Evolutionary conservation across 2,113 vertebrate genomes (phyloP), one percentile per base, ranked within the genome.

Genomic region (Passer domesticus): DNA sequence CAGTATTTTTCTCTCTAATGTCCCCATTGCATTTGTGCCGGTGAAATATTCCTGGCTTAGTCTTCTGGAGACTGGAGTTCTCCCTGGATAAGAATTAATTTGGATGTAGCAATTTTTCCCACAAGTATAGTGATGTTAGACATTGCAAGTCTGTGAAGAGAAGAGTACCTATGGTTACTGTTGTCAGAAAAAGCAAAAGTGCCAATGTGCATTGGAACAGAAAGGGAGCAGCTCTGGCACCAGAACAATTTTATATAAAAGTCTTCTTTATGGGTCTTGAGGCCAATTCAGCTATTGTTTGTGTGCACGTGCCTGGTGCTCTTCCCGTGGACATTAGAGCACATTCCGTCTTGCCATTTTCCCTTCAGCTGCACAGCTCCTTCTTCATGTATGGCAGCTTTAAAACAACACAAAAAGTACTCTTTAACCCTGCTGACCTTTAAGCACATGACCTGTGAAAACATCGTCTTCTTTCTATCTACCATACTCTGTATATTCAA

Each of bases 381-480:
- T 85, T 90, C 84, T 83, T 83, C 84, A 94, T 70, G 35, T 89
- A 85, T 35, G 73, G 79, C 75, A 95, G 94, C 66, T 93, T 90
- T 90, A 95, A 95, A 91, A 86, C 19, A 93, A 88, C 79, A 83
- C 46, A 58, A 75, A 78, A 94, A 52, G 30, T 53, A 31, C 70
- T 85, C 58, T 94, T 95, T 95, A 87, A 94, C 88, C 89, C 4
- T 1, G 20, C 52, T 75, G 89, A 94, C 91, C 83, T 92, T 94
- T 91, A 94, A 94, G 90, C 89, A 92, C 84, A 80, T 78, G 87
- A 78, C 87, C 80, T 74, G 87, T 95, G 93, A 96, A 95, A 95
- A 95, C 89, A 92, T 93, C 28, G 7, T 95, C 92, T 92, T 95
- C 90, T 96, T 96, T 95, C 94, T 96, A 92, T 96, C 94, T 91